Evolutionary conservation across 1,140 invertebrate species (phyloP).

Genomic region (Atta colombica): DNA sequence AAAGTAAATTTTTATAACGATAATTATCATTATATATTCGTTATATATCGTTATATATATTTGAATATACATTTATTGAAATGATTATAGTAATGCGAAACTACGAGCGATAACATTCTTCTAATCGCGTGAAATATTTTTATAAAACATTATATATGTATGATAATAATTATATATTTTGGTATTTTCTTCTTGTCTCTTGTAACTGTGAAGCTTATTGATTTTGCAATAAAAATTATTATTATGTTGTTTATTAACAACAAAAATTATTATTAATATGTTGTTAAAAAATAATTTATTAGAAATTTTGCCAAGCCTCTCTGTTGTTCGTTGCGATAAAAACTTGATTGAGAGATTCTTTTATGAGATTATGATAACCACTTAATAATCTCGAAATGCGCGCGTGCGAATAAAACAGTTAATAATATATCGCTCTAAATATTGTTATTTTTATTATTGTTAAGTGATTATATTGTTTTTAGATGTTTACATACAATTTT

Average conservation of each 20-base stretch:
- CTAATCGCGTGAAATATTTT: neutral
- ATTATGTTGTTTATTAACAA: neutral
- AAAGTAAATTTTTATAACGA: neutral
- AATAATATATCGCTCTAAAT: neutral
- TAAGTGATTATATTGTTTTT: too few relatives aligned
- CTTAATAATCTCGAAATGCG: too few relatives aligned
- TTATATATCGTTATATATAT: neutral
- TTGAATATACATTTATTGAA: neutral
- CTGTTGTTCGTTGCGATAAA: neutral
- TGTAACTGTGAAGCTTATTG: neutral
- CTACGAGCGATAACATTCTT: neutral
- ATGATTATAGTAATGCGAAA: neutral
- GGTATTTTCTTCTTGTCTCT: neutral
- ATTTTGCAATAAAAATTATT: neutral
- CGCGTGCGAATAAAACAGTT: neutral
- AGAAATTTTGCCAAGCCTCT: neutral
- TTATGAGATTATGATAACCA: conserved; percentile 22
- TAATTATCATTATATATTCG: neutral
- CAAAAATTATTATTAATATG: neutral
- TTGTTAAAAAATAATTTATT: conserved; percentile 3
- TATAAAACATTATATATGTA: too few relatives aligned
- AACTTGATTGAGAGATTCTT: conserved; percentile 7
- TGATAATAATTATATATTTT: too few relatives aligned
- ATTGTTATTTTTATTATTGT: too few relatives aligned
- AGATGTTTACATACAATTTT: neutral